Evolutionary conservation across 92 coral and sea anemone genomes (phyloP).

Genomic region (Siderastrea radians): DNA sequence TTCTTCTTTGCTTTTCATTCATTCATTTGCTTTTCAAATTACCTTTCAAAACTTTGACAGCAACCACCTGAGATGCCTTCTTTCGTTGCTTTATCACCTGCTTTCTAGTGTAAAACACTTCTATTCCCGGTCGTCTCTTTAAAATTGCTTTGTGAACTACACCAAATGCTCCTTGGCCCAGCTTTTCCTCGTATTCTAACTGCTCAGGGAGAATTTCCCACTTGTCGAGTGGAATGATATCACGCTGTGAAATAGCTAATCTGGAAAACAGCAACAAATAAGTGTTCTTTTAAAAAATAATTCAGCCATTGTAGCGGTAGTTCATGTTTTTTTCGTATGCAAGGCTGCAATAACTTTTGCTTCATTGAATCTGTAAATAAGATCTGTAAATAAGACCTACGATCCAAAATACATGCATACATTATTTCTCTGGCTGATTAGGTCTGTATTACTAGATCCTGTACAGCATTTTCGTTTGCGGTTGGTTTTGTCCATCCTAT

Average conservation of each 20-base stretch:
- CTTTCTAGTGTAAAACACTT: not conserved
- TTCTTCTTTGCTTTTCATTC: not conserved
- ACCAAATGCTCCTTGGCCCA: not conserved
- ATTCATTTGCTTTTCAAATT: not conserved
- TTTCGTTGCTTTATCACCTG: not conserved
- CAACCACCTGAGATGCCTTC: not conserved
- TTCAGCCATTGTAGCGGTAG: too few relatives aligned
- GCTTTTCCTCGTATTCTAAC: not conserved
- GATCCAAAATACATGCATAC: too few relatives aligned
- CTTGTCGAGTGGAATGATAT: not conserved
- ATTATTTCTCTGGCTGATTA: too few relatives aligned
- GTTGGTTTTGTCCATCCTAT: too few relatives aligned
- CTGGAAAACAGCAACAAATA: too few relatives aligned
- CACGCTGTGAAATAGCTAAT: not conserved
- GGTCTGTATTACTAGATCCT: too few relatives aligned
- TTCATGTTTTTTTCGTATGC: too few relatives aligned
- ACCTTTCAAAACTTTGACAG: conserved; percentile 3
- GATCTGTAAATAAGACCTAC: too few relatives aligned
- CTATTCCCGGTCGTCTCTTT: not conserved
- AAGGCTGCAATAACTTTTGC: too few relatives aligned
- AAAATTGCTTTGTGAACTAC: not conserved
- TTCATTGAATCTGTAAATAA: too few relatives aligned
- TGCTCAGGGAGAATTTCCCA: not conserved
- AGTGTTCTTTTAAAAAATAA: too few relatives aligned
- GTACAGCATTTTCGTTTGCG: too few relatives aligned